phyloP scores from a whole-genome alignment of 2,888 invertebrate genomes.

The Malachius bipustulatus region DNA sequence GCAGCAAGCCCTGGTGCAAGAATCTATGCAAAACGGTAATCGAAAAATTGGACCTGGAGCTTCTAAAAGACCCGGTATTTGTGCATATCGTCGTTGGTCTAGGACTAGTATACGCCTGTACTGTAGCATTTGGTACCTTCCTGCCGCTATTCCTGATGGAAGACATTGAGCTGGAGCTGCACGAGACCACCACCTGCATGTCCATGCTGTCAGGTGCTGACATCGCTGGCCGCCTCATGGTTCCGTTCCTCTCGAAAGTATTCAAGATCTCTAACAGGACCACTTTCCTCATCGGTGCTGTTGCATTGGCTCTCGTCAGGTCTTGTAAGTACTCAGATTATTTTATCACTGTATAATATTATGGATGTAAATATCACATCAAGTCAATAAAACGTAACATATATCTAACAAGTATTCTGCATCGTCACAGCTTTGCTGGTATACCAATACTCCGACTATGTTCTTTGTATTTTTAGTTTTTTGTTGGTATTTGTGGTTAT shows the following conservation, averaged over 20 bases:
- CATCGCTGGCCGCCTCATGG: slow-evolving; percentile 49
- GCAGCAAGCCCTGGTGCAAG: too few relatives aligned
- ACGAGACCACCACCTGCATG: slow-evolving; percentile 55
- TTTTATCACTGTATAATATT: background rate
- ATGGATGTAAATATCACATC: too few relatives aligned
- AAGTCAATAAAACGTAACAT: too few relatives aligned
- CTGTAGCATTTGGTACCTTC: slow-evolving; percentile 58
- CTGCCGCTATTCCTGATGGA: slow-evolving; percentile 54
- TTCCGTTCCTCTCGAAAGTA: slow-evolving; percentile 52
- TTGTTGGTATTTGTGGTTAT: too few relatives aligned
- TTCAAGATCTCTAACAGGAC: slow-evolving; percentile 48
- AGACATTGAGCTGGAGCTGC: slow-evolving; percentile 33
- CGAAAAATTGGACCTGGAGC: slow-evolving; percentile 48
- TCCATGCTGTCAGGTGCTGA: slow-evolving; percentile 58
- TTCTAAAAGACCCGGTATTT: slow-evolving; percentile 50
- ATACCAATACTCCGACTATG: too few relatives aligned
- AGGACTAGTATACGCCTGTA: slow-evolving; percentile 53
- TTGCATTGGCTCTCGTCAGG: slow-evolving; percentile 45
- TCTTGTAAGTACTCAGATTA: slow-evolving; percentile 39
- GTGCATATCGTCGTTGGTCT: slow-evolving; percentile 56
- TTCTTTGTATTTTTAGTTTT: too few relatives aligned
- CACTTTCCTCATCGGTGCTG: slow-evolving; percentile 50
- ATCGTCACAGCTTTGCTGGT: too few relatives aligned
- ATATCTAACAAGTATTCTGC: too few relatives aligned
- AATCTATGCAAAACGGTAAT: slow-evolving; percentile 30